Base-by-base conservation (phyloP, 1,140 invertebrate species). In the Conopomorpha cramerella region DNA sequence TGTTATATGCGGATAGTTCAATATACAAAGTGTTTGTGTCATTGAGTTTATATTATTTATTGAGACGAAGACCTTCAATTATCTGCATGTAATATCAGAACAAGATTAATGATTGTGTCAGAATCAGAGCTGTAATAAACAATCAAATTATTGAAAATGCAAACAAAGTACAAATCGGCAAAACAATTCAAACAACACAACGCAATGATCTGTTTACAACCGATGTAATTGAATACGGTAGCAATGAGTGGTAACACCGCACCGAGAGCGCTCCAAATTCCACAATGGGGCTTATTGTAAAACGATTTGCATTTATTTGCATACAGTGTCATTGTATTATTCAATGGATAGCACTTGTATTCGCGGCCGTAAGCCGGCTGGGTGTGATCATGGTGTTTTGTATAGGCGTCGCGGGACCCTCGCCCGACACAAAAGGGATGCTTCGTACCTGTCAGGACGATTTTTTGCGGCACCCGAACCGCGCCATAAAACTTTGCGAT, bases 371-470 rank as follows among this genome's bases (percentile, higher is more conserved):
- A 41, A 41, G 31, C 26, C 39, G 13, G 27, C 19, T 32, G n/a
- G n/a, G n/a, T n/a, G n/a, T n/a, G n/a, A n/a, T n/a, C n/a, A n/a
- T 16, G 35, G 33, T 38, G 41, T 47, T 29, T 39, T 39, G 38
- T 34, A 4, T 19, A 34, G 14, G 32, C 23, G 32, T 15, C 36
- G 28, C 12, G 23, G 19, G 2, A 30, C 38, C 46, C 49, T 27
- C 34, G 26, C 26, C 36, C 14, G 12, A 30, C 39, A 51, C 50
- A 58, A 55, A 39, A 36, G 43, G 28, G 26, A 37, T 39, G 53
- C 56, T 60, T 61, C 53, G 52, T 70, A 73, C 68, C 68, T 73
- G 68, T 57, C 38, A 63, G 66, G 58, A 59, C 41, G 39, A 41
- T 37, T 48, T 56, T 58, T 65, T 65, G 18, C 10, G 15, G 25